Conservation (phyloP, 2,888 invertebrate species). For the Trilocha varians region DNA sequence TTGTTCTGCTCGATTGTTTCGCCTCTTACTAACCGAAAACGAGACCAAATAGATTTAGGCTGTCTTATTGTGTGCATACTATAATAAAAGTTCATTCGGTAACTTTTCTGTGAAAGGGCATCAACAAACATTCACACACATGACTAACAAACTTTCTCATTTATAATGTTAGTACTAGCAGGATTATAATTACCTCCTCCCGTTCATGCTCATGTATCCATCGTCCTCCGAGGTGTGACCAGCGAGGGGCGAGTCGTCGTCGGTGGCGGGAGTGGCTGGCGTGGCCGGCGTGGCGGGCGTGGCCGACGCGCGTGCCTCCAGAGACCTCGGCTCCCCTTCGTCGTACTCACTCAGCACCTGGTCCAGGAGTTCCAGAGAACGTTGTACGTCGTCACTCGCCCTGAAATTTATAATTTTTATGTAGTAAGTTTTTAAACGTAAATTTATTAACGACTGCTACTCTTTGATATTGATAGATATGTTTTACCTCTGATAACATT, state of each 20-base stretch:
- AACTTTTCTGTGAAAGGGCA: not conserved
- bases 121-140: too few species aligned
- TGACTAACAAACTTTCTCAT: too few species aligned
- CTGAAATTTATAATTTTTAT: conserved; percentile 59
- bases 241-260: conserved; percentile 84
- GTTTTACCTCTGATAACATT: too few species aligned
- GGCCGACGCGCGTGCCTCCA: conserved; percentile 60
- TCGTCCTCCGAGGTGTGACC: conserved; percentile 92
- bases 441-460: not conserved
- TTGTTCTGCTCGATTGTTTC: too few species aligned
- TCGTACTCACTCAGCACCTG: conserved; percentile 93
- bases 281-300: conserved; percentile 69
- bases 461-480: too few species aligned
- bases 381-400: conserved; percentile 89
- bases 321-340: conserved; percentile 76
- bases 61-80: too few species aligned
- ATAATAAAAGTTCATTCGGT: too few species aligned
- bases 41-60: too few species aligned
- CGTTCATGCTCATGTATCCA: conserved; percentile 95
- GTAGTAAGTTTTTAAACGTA: not conserved
- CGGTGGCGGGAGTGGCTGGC: conserved; percentile 71
- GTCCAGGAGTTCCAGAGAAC: conserved; percentile 90
- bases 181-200: conserved; percentile 76
- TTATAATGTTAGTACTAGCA: too few species aligned
- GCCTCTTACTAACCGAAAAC: too few species aligned